phyloP scores from a whole-genome alignment of 1,140 invertebrate species.

The Aphidius ervi region DNA sequence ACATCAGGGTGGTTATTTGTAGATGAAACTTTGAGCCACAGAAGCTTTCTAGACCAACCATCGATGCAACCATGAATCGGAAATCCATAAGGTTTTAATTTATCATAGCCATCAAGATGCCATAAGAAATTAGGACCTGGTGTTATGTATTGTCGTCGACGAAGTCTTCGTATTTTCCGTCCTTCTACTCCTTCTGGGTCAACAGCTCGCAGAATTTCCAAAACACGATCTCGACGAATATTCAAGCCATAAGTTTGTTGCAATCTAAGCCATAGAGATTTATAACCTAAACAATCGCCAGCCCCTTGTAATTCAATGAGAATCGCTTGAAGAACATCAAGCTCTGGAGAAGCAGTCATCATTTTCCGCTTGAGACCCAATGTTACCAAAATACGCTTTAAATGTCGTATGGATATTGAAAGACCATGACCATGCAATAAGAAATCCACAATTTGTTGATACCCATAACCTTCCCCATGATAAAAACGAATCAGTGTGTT shows the following conservation, averaged over 20 bases:
- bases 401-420: too few species aligned
- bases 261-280: not conserved
- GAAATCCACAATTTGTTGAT: too few species aligned
- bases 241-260: not conserved
- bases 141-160: constrained; percentile 23
- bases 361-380: too few species aligned
- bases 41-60: constrained; percentile 1
- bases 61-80: constrained; percentile 10
- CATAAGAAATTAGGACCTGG: constrained; percentile 33
- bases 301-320: not conserved
- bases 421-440: too few species aligned
- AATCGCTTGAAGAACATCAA: not conserved
- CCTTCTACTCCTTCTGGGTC: constrained; percentile 10
- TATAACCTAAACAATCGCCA: not conserved
- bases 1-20: constrained; percentile 11
- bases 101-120: constrained; percentile 38
- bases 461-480: too few species aligned
- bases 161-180: constrained; percentile 2
- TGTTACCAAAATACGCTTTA: too few species aligned
- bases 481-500: too few species aligned
- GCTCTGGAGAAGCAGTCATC: too few species aligned
- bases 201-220: not conserved
- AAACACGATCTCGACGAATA: constrained; percentile 5
- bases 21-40: constrained; percentile 7
- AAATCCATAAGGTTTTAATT: constrained; percentile 27